Evolutionary conservation across 2,888 invertebrate genomes (phyloP).

Genomic region (Orthosia incerta): DNA sequence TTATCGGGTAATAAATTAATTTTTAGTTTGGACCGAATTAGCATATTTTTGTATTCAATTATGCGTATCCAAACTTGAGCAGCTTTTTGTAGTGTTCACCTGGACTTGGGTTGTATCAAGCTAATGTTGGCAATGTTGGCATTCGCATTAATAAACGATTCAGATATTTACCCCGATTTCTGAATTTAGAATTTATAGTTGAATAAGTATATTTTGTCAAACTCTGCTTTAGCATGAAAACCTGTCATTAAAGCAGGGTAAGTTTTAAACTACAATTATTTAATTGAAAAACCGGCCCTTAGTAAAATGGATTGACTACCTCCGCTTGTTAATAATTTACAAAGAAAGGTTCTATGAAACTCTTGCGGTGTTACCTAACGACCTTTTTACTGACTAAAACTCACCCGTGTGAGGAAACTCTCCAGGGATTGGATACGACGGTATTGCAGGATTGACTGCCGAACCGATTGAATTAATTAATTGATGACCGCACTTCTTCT

Average conservation of each 20-base stretch:
- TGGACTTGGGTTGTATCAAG: background rate
- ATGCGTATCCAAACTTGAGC: constrained; percentile 34
- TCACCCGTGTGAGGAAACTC: background rate
- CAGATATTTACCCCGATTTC: too few relatives aligned
- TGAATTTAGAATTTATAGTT: too few relatives aligned
- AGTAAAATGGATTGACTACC: background rate
- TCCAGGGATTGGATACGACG: background rate
- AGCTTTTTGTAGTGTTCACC: constrained; percentile 28
- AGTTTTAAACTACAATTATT: too few relatives aligned
- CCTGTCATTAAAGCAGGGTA: too few relatives aligned
- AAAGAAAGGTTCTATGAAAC: background rate
- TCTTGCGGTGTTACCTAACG: background rate
- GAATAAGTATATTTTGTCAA: too few relatives aligned
- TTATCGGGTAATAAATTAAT: constrained; percentile 42
- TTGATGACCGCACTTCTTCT: too few relatives aligned
- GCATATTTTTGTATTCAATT: constrained; percentile 44
- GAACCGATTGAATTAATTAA: background rate
- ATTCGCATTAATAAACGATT: background rate
- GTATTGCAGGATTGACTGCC: background rate
- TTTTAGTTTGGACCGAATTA: constrained; percentile 36
- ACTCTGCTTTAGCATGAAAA: too few relatives aligned
- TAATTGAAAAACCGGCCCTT: too few relatives aligned
- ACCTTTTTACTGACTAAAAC: too few relatives aligned
- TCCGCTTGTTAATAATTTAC: background rate
- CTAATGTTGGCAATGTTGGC: background rate